phyloP scores from a whole-genome alignment of 2,113 vertebrate species.

The Falco punctatus region DNA sequence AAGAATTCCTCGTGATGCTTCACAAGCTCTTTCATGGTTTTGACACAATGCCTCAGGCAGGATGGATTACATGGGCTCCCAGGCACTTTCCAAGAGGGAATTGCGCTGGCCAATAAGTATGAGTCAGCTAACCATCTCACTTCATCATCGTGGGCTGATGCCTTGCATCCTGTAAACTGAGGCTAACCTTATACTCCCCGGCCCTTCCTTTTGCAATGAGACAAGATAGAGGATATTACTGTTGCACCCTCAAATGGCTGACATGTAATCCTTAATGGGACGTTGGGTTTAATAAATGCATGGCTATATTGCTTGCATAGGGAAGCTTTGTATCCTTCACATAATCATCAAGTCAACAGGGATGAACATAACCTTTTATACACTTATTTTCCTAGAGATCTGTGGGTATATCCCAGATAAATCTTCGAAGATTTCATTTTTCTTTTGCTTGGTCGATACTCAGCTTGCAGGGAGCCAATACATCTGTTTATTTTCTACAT shows the following conservation, averaged over 20 bases:
- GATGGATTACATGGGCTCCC: not conserved
- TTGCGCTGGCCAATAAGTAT: rapidly evolving
- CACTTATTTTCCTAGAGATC: not conserved
- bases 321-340: not conserved
- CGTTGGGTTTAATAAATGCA: not conserved
- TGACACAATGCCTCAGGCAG: not conserved
- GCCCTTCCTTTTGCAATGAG: not conserved
- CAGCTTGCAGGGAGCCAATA: not conserved
- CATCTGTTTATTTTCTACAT: not conserved
- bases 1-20: not conserved
- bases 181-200: not conserved
- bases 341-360: not conserved
- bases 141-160: not conserved
- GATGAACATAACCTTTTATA: not conserved
- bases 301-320: rapidly evolving
- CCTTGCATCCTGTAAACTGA: not conserved
- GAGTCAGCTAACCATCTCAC: not conserved
- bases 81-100: not conserved
- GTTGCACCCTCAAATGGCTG: not conserved
- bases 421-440: constrained; percentile 6
- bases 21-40: not conserved
- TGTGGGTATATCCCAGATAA: not conserved
- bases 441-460: not conserved
- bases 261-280: not conserved
- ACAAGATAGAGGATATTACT: not conserved